Percentiles rank a stretch among this genome's conserved stretches.
Evolutionary conservation across 2,888 invertebrate species (phyloP).

Genomic region (Conus canariensis): DNA sequence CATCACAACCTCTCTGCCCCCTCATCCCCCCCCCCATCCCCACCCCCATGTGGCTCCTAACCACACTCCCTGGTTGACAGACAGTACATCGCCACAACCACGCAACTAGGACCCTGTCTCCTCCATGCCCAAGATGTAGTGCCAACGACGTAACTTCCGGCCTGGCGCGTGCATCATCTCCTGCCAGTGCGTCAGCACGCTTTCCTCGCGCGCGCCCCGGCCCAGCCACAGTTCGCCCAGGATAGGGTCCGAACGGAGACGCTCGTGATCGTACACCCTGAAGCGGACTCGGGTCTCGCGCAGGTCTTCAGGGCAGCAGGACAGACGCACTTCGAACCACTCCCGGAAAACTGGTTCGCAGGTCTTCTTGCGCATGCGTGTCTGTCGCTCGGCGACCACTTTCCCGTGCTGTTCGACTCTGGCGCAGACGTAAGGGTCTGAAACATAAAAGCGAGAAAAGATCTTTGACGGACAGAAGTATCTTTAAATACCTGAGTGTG

Average conservation of each 20-base stretch:
- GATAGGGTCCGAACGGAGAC: conserved; percentile 77
- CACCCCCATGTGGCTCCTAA: background rate
- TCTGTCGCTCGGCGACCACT: conserved; percentile 71
- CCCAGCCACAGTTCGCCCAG: conserved; percentile 77
- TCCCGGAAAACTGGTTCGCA: conserved; percentile 68
- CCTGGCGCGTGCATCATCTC: conserved; percentile 76
- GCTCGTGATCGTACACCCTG: conserved; percentile 72
- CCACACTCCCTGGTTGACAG: background rate
- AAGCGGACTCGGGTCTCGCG: conserved; percentile 77
- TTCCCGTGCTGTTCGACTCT: conserved; percentile 75
- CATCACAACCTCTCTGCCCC: background rate
- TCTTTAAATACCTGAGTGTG: no score
- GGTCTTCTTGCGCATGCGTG: conserved; percentile 65
- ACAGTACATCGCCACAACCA: background rate
- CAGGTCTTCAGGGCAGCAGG: conserved; percentile 73
- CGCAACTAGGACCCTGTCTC: conserved; percentile 34
- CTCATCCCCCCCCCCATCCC: background rate
- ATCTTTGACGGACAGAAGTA: no score
- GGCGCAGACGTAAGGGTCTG: conserved; percentile 75
- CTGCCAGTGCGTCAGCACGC: conserved; percentile 77
- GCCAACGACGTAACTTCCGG: conserved; percentile 72
- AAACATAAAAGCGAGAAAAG: background rate
- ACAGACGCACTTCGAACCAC: conserved; percentile 68
- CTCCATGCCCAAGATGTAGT: conserved; percentile 69
- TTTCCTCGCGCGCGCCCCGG: conserved; percentile 75